These are phyloP conservation scores for Girardinus metallicus DNA, from an alignment of 2,797 vertebrate genomes.

Conservation along the genomic window DNA sequence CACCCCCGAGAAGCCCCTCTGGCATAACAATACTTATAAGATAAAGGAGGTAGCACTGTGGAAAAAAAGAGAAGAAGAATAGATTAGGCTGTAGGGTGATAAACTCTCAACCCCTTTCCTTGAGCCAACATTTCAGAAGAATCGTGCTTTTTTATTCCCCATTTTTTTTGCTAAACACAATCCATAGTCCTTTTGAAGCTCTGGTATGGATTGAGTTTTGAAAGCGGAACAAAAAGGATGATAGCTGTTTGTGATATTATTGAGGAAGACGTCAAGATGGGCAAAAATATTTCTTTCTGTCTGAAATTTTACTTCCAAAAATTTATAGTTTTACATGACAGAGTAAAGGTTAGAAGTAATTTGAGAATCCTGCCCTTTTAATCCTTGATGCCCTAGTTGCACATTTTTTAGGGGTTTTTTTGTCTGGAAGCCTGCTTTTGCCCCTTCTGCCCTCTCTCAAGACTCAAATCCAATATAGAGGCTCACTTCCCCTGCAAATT, in stretches of 20 bases:
- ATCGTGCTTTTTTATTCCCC: not conserved
- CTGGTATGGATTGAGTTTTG: not conserved
- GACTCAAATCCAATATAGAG: no score
- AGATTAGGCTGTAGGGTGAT: slow-evolving; percentile 2
- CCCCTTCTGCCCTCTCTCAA: no score
- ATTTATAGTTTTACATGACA: not conserved
- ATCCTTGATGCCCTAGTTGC: no score
- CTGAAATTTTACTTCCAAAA: not conserved
- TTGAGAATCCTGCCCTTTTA: no score
- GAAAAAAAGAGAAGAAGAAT: slow-evolving; percentile 8
- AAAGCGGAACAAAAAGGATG: not conserved
- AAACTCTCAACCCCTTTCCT: not conserved
- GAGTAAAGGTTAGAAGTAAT: slow-evolving; percentile 2
- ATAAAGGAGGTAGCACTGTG: not conserved
- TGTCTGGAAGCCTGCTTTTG: no score
- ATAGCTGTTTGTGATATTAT: not conserved
- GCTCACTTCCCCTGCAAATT: no score
- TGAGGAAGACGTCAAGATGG: not conserved
- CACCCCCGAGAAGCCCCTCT: slow-evolving; percentile 3
- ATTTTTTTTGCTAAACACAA: not conserved
- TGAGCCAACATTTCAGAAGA: not conserved
- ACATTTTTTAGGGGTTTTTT: no score
- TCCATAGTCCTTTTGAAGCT: not conserved
- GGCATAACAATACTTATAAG: not conserved
- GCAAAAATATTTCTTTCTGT: not conserved